Base-by-base conservation (phyloP, 1,140 invertebrate species). In the Danaus plexippus region DNA sequence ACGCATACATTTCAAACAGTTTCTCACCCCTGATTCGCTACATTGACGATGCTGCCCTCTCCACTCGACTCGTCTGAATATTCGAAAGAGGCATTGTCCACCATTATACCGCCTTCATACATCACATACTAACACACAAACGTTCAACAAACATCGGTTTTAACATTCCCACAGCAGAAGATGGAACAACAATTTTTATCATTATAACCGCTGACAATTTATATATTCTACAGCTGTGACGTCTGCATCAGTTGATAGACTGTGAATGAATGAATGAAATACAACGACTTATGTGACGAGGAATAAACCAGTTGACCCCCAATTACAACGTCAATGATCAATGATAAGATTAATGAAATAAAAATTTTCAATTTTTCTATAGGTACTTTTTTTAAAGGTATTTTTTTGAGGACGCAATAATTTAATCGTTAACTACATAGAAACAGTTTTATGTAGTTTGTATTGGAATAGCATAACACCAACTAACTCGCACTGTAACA, bases 71-170 rank as follows among this genome's bases (percentile, higher is more conserved):
- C 80, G 44, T 86, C 83, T 11, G 83, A 86, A 57, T 81, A 79
- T 45, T 86, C 83, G 57, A 83, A 86, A 1, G 76, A 80, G 9
- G 77, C 83, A 72, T 86, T 86, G 63, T 86, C 83, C 63, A 84
- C 77, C 80, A 84, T 85, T 64, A 59, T 57, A 54, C 57, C 48
- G 45, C 41, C 22, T 60, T 54, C 55, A 65, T 56, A 69, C 67
- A 59, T 51, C 58, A 60, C 58, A 54, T 15, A 59, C 32, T 47
- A 47, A 45, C 48, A 32, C 22, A 32, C 22, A 22, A 50, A 46
- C 47, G 47, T 51, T 60, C 58, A 55, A 52, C 11, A 18, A 2
- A 32, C 22, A 32, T 32, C 22, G 22, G 22, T 32, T 32, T 32
- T 32, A 32, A 32, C 22, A 32, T 32, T 32, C 22, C 22, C 22